Base-by-base conservation (phyloP, 2,113 vertebrate species). In the Chionodraco myersi region DNA sequence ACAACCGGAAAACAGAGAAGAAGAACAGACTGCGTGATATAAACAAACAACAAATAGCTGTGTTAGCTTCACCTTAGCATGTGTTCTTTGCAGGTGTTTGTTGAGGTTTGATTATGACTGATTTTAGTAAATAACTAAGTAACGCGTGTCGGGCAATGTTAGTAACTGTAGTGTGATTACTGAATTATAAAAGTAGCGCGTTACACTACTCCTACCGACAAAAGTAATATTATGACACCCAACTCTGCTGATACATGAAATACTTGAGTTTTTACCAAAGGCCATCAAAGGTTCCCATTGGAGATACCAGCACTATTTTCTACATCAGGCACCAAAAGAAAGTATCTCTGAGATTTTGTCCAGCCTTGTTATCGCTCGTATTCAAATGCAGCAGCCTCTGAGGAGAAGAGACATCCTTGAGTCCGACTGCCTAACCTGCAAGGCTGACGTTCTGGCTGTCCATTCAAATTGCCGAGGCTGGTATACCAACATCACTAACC, bases 391-490 rank as follows among this genome's bases (percentile, higher is more conserved):
- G 41, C 66, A 58, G 26, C 63, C 62, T 85, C 77, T 80, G 12
- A 72, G 71, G 75, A 82, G 70, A 45, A 66, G 54, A 72, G 44
- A 66, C 61, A 83, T 81, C 85, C 83, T 77, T 83, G 80, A 81
- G 60, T 75, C 53, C 7, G 41, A 68, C 74, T 89, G 65, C 72
- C 53, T 83, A 44, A 79, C 68, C 65, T 34, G 68, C 76, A 71
- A 74, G 75, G 75, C 80, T n/a, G 2, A 61, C 72, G 44, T 61
- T 72, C 58, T 62, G 51, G 18, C 64, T 79, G 83, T 86, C 79
- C 1, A 18, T 34, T 86, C 64, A 78, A 67, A 36, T 78, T 30
- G 71, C 64, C 71, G 63, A 45, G 36, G 80, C 71, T 59, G 56
- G 23, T 61, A 54, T 45, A 67, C 65, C 23, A 63, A 63, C 67